Evolutionary conservation across 2,888 invertebrate species (phyloP), one percentile per base, ranked within the genome.

Genomic region (Spodoptera exigua): DNA sequence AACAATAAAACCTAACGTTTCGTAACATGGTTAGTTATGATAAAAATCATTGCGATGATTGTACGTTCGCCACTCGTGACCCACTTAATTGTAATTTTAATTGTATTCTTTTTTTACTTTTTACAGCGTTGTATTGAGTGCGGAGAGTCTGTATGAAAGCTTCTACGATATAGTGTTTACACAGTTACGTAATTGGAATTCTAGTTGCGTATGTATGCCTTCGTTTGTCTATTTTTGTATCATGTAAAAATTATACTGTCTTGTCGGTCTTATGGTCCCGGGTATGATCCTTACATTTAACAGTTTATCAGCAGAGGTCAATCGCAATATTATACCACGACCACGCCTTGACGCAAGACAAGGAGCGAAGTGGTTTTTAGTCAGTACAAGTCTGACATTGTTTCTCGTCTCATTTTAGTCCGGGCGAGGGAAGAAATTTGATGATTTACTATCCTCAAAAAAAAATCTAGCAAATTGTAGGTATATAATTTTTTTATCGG

Each of bases 161-260:
- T 34, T 46, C 11, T 58, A 47, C 44, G n/a, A 64, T 9, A 45
- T 51, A 60, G 4, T 52, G 46, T 73, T 56, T 52, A 61, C 49
- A 40, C 11, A 46, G 47, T 72, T 72, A 65, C 14, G 35, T 76
- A 76, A 72, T 21, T 74, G 36, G 39, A 52, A 58, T 32, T 21
- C 52, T 40, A 52, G 56, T 69, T 66, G 61, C 59, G 74, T 62
- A 44, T 43, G 43, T 55, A 14, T 58, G 32, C 12, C 3, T 52
- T 10, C 17, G 16, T 4, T 41, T 34, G 2, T 48, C 32, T 35
- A 44, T 36, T 14, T 40, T 39, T 16, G 32, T 3, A 1, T 35
- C 27, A 10, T n/a, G 14, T 32, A 34, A 5, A 2, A 37, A n/a
- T 14, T 12, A 13, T 3, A 32, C 2, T 44, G n/a, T 0, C n/a